Percentiles rank a stretch among this genome's conserved stretches.
These are phyloP conservation scores for Ostrea edulis DNA, from an alignment of 1,140 invertebrate species.

Conservation along the genomic window DNA sequence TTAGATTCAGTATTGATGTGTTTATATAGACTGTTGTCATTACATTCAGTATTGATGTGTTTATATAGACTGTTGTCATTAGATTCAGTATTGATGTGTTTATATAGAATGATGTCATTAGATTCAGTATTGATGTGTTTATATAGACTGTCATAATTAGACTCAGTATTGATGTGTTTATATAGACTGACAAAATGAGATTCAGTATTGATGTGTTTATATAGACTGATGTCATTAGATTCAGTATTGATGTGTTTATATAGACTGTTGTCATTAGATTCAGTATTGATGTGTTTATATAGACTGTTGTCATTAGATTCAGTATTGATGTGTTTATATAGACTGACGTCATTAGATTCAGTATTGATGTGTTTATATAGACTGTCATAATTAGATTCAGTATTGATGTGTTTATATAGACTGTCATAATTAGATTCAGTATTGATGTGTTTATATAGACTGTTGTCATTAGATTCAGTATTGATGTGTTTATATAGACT, in stretches of 20 bases:
- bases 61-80: no score
- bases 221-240: no score
- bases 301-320: no score
- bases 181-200: no score
- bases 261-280: no score
- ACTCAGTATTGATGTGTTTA: neutral
- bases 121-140: neutral
- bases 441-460: neutral
- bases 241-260: neutral
- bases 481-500: neutral
- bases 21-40: no score
- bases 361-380: neutral
- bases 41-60: neutral
- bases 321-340: neutral
- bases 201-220: neutral
- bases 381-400: no score
- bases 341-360: no score
- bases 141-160: no score
- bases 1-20: neutral
- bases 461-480: no score
- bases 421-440: no score
- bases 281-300: neutral
- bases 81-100: neutral
- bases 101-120: no score
- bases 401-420: neutral